Evolutionary conservation across 2,113 vertebrate species (phyloP), one percentile per base, ranked within the genome.

Genomic region (Tupaia chinensis): DNA sequence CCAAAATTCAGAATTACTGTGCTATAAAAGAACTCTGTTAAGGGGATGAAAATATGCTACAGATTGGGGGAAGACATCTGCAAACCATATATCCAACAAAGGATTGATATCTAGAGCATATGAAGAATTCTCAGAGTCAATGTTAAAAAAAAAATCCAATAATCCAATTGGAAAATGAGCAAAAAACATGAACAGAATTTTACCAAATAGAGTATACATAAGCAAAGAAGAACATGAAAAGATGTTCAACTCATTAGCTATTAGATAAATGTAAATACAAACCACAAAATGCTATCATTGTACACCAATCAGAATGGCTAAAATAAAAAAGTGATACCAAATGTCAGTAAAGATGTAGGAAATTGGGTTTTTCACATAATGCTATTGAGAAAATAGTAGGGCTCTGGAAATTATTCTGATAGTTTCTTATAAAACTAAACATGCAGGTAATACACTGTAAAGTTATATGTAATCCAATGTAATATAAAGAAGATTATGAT

Each of bases 261-360:
- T 54, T 84, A 84, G 11, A 11, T 20, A 66, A 76, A 84, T 29
- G 8, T 29, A 92, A 92, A 58, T 84, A 66, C 78, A 93, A 84
- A 69, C 3, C 58, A 87, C 29, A 87, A 23, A 63, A 87, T 87
- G 44, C 11, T 93, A 80, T n/a, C 16, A 73, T 65, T 87, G 25
- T 20, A 27, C 22, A 63, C 32, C 34, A 20, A 83, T 27, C 13
- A 89, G 70, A 94, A 89, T n/a, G 65, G 32, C 32, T 89, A 69
- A 94, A 84, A 94, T 84, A 89, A 70, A 89, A 89, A 84, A 54
- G 19, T 77, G 70, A 83, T 61, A 69, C 20, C 79, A 89, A 89
- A 84, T 61, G 20, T 54, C 84, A 65, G 11, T 70, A 63, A 70
- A 19, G 22, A 72, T 81, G 58, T 56, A 12, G 69, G 19, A 86